Evolutionary conservation across 2,797 vertebrate species (phyloP).

Genomic region (Sorex maritimensis): DNA sequence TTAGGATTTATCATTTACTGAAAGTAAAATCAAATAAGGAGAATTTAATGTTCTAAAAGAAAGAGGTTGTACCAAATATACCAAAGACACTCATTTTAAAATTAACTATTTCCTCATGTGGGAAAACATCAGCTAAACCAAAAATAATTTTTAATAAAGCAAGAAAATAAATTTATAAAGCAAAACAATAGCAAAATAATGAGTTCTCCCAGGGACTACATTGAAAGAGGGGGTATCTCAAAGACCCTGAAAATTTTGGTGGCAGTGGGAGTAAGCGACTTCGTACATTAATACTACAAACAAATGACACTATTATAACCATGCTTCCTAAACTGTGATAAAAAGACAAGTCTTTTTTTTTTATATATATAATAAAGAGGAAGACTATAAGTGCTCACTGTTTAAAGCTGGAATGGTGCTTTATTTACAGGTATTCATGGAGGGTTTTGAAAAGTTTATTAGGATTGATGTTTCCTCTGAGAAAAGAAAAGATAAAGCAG

Average conservation of each 20-base stretch:
- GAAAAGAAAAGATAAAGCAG: neutral
- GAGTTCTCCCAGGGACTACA: neutral
- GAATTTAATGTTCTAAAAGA: conserved; percentile 51
- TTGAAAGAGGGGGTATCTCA: neutral
- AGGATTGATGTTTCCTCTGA: conserved; percentile 19
- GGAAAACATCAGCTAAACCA: conserved; percentile 57
- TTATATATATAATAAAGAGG: too few species aligned
- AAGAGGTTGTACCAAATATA: neutral
- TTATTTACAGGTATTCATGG: conserved; percentile 21
- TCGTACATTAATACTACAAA: too few species aligned
- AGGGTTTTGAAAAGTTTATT: conserved; percentile 51
- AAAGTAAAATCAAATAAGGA: conserved; percentile 65
- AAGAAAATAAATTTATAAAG: conserved; percentile 32
- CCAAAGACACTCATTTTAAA: conserved; percentile 61
- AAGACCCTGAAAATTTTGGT: too few species aligned
- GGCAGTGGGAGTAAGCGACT: too few species aligned
- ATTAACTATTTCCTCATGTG: conserved; percentile 52
- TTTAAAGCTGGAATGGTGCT: neutral
- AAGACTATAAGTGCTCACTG: neutral
- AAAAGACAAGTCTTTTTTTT: too few species aligned
- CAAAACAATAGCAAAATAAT: neutral
- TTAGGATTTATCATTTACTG: conserved; percentile 27
- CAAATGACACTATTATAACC: too few species aligned
- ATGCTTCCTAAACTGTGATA: too few species aligned
- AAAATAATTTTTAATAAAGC: conserved; percentile 43